Percentiles rank a stretch among this genome's conserved stretches.
Evolutionary conservation across 2,888 invertebrate species (phyloP).

Genomic region (Teleogryllus oceanicus): DNA sequence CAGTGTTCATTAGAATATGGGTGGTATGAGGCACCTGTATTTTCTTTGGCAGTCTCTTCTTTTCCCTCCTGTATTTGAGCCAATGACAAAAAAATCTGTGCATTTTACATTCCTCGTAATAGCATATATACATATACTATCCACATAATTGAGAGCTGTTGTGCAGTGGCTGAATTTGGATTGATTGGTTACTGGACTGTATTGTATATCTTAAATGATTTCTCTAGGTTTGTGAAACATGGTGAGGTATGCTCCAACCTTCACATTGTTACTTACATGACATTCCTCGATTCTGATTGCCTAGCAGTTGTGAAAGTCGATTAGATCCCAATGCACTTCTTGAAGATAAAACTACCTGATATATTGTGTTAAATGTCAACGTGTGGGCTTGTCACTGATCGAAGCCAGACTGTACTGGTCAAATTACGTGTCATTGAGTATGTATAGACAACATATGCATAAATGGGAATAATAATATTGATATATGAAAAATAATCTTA

Average conservation of each 20-base stretch:
- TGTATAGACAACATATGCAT: conserved; percentile 22
- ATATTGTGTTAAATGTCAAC: conserved; percentile 3
- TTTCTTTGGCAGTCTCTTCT: conserved; percentile 4
- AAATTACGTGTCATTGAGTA: conserved; percentile 29
- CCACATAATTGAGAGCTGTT: conserved; percentile 18
- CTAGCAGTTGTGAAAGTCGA: conserved; percentile 11
- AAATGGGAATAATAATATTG: conserved; percentile 26
- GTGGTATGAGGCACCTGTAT: not conserved
- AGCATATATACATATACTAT: not conserved
- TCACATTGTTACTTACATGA: conserved; percentile 26
- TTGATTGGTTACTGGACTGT: conserved; percentile 2
- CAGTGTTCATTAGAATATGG: not conserved
- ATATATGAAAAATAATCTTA: conserved; percentile 32
- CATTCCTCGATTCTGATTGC: conserved; percentile 25
- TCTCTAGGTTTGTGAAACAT: conserved; percentile 19
- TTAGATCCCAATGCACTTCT: conserved; percentile 26
- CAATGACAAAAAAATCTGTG: not conserved
- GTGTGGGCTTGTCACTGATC: conserved; percentile 3
- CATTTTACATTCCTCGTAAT: conserved; percentile 18
- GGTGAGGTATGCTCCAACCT: conserved; percentile 22
- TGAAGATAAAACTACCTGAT: conserved; percentile 21
- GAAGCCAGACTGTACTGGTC: conserved; percentile 18
- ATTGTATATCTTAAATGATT: not conserved
- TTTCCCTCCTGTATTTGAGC: not conserved
- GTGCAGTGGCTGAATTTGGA: not conserved